A percentile compares a stretch with the other conserved stretches of the same genome.
Evolutionary conservation across 2,113 vertebrate species (phyloP).

Genomic region (Crocuta crocuta): DNA sequence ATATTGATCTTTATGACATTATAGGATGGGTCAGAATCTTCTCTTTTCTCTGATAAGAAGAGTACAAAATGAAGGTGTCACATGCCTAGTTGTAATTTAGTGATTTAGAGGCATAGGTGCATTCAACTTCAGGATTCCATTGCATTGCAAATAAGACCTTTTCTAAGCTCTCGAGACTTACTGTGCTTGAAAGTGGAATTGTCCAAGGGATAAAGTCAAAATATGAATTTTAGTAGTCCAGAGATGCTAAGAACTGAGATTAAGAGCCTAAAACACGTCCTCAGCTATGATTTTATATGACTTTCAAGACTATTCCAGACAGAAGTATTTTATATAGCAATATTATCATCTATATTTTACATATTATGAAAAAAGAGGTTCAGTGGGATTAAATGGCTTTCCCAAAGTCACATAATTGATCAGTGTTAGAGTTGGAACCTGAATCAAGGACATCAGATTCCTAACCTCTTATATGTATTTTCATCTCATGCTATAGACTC

Average conservation of each 20-base stretch:
- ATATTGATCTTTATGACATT: background rate
- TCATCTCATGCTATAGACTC: background rate
- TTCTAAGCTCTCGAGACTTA: slow-evolving; percentile 29
- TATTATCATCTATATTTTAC: background rate
- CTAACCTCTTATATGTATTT: background rate
- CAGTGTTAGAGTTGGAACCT: background rate
- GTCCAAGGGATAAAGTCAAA: slow-evolving; percentile 38
- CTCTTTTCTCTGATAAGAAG: background rate
- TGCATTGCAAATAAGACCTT: slow-evolving; percentile 60
- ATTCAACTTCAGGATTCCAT: slow-evolving; percentile 4
- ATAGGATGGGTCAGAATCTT: slow-evolving; percentile 17
- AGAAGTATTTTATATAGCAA: background rate
- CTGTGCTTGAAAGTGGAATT: slow-evolving; percentile 39
- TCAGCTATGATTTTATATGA: slow-evolving; percentile 27
- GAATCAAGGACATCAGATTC: slow-evolving; percentile 1
- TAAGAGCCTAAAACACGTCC: background rate
- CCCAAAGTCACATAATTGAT: background rate
- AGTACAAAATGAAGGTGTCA: background rate
- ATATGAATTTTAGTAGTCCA: slow-evolving; percentile 30
- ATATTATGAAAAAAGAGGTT: slow-evolving; percentile 36
- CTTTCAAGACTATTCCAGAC: slow-evolving; percentile 9
- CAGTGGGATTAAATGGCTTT: background rate
- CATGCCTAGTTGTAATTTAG: slow-evolving; percentile 11
- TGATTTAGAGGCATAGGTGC: slow-evolving; percentile 1
- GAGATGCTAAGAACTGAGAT: slow-evolving; percentile 32